These are phyloP conservation scores for Aptenodytes forsteri DNA, from an alignment of 2,113 vertebrate species.

Conservation along the genomic window DNA sequence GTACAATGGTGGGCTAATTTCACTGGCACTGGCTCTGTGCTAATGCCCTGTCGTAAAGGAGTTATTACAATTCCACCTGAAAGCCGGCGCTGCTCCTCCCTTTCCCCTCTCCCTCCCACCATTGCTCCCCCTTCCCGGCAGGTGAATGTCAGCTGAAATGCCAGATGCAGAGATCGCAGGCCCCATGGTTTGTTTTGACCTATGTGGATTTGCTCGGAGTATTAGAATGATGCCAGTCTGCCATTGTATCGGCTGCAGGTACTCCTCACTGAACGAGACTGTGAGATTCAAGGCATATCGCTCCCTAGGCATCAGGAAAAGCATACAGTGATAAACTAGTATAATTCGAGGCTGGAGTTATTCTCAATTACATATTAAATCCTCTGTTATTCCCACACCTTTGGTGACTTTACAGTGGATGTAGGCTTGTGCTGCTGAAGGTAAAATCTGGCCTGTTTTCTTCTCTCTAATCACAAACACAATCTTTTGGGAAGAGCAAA, in stretches of 20 bases:
- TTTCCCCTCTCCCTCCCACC: neutral
- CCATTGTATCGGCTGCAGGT: neutral
- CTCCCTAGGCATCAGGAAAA: neutral
- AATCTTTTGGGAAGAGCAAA: slow-evolving; percentile 9
- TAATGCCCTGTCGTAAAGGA: neutral
- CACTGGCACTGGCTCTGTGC: neutral
- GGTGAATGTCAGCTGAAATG: neutral
- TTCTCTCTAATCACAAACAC: neutral
- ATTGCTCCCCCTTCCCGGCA: neutral
- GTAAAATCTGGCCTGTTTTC: neutral
- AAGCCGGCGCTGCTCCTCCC: neutral
- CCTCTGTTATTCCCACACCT: neutral
- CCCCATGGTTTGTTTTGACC: neutral
- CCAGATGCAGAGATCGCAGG: neutral
- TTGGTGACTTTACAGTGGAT: neutral
- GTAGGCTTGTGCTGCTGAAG: neutral
- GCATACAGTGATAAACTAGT: neutral
- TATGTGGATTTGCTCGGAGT: neutral
- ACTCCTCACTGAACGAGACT: neutral
- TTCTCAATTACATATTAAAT: neutral
- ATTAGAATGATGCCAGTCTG: neutral
- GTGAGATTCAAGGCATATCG: neutral
- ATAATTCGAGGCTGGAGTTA: neutral
- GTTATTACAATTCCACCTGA: neutral
- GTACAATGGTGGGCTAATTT: slow-evolving; percentile 25